phyloP scores from a whole-genome alignment of 2,113 vertebrate species.

The Aviceda subcristata region DNA sequence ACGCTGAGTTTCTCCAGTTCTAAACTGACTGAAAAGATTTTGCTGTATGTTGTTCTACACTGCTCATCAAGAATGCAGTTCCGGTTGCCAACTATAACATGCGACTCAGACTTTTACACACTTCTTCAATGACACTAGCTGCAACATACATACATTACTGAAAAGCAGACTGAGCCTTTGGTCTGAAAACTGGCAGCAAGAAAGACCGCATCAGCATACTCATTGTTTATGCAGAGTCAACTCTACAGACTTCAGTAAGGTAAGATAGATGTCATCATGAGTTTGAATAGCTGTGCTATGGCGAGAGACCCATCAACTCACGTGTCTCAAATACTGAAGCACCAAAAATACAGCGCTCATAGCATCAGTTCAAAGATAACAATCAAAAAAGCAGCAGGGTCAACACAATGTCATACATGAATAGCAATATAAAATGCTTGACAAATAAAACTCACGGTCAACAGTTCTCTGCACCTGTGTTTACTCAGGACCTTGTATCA shows the following conservation, averaged over 20 bases:
- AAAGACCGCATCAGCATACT: background rate
- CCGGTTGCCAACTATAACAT: background rate
- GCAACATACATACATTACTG: accelerated
- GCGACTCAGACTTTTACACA: background rate
- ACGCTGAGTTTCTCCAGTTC: background rate
- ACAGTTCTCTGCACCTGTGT: background rate
- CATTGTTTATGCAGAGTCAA: background rate
- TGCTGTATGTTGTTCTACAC: background rate
- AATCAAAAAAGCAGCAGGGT: background rate
- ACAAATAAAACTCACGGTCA: background rate
- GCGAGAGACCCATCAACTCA: background rate
- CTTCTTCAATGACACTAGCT: background rate
- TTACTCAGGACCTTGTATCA: background rate
- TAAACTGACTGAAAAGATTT: background rate
- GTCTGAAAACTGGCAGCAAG: background rate
- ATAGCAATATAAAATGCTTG: background rate
- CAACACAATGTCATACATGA: background rate
- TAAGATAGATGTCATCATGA: background rate
- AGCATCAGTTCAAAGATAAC: background rate
- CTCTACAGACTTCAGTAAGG: background rate
- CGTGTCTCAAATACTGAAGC: background rate
- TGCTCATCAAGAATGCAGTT: background rate
- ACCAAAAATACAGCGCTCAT: background rate
- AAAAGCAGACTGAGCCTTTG: background rate
- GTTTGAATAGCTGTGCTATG: background rate